Evolutionary conservation across 2,113 vertebrate genomes (phyloP).

Genomic region (Globicephala melas): DNA sequence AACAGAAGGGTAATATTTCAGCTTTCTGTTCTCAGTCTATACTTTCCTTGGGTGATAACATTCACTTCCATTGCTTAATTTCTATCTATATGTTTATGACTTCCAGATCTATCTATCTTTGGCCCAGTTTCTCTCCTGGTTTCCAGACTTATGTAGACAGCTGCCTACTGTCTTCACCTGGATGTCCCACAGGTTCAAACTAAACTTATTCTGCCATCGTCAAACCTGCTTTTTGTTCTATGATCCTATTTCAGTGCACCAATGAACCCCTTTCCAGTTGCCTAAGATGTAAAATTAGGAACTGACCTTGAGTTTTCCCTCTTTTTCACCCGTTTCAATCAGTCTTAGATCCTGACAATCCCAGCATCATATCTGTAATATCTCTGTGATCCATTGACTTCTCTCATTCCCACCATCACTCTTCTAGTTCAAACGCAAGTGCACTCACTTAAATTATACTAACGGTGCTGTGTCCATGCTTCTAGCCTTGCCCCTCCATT

Average conservation of each 20-base stretch:
- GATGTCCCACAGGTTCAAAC: background rate
- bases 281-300: conserved; percentile 2
- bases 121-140: background rate
- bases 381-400: background rate
- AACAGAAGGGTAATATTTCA: background rate
- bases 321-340: background rate
- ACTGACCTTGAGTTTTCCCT: background rate
- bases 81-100: background rate
- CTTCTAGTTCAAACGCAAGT: background rate
- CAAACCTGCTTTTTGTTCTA: background rate
- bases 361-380: background rate
- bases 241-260: background rate
- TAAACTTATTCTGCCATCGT: background rate
- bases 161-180: background rate
- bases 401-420: background rate
- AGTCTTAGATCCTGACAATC: background rate
- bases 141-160: background rate
- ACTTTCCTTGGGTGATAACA: background rate
- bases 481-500: background rate
- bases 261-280: background rate
- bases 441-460: background rate
- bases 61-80: background rate
- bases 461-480: background rate
- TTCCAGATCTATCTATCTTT: background rate
- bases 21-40: background rate